Evolutionary conservation across 2,797 vertebrate species (phyloP), one percentile per base, ranked within the genome.

Genomic region (Cetoscarus ocellatus): DNA sequence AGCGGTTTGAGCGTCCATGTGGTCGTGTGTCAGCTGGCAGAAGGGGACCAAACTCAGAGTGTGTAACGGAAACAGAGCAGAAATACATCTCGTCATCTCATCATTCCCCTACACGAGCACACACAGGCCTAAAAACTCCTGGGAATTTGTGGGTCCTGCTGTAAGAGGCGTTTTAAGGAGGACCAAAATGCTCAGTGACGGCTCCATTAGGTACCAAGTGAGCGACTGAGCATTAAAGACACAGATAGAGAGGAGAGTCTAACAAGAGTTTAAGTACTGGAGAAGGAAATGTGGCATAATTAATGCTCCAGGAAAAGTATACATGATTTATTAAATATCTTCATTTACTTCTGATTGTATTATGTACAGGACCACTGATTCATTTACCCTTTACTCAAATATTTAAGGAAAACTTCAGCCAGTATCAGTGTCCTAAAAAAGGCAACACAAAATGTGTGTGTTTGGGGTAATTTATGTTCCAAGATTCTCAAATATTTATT

Each of bases 121-220:
- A 90, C 82, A 90, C 70, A 75, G 88, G 73, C 57, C 82, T 27
- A 27, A 77, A 75, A 77, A 83, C 87, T 84, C 88, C 42, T 51
- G 82, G 84, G 86, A 89, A 83, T 78, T 79, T 14, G 67, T 72
- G 70, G 75, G 61, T 83, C 77, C 87, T 86, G 78, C 72, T 79
- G 81, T 71, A 18, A 60, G 59, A 82, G 80, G 82, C 80, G 83
- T 85, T 70, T 76, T 81, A 81, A 86, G 69, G 62, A 80, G 64
- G 84, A 86, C 79, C 82, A 83, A 87, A 84, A 84, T 88, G 86
- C 85, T 88, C 83, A 70, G 82, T 89, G 90, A 86, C 77, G 63
- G 88, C 91, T 91, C 87, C 89, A 93, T 92, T 92, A 92, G 84
- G 90, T 66, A 92, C 88, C 86, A 86, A 92, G 89, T 91, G 87